A percentile compares a stretch with the other conserved stretches of the same genome.
Evolutionary conservation across 2,113 vertebrate species (phyloP).

Genomic region (Eurystomus gularis): DNA sequence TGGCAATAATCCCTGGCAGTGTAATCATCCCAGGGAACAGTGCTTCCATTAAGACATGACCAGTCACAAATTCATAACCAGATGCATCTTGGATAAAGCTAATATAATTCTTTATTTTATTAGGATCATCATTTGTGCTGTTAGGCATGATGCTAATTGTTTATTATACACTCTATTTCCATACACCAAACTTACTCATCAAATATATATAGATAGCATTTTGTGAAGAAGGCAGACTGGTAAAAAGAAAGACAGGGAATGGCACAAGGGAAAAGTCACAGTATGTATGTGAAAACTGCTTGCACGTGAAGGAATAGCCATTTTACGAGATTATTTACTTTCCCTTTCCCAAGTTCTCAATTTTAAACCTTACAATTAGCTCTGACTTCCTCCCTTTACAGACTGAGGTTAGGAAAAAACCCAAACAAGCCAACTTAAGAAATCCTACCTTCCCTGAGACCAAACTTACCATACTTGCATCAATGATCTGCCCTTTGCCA

Average conservation of each 20-base stretch:
- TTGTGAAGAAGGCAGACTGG: neutral
- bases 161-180: neutral
- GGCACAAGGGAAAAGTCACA: neutral
- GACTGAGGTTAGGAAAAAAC: neutral
- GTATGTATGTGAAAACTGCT: neutral
- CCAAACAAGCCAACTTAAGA: neutral
- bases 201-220: neutral
- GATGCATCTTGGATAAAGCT: neutral
- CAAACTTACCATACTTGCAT: slow-evolving; percentile 90
- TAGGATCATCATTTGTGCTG: neutral
- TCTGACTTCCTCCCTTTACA: neutral
- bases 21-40: neutral
- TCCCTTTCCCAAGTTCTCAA: neutral
- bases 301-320: neutral
- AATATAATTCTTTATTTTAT: neutral
- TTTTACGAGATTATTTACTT: neutral
- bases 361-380: neutral
- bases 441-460: neutral
- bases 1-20: neutral
- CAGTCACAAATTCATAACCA: neutral
- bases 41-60: neutral
- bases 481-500: slow-evolving; percentile 90
- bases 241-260: neutral
- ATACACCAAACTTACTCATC: neutral
- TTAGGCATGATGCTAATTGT: neutral